phyloP scores from a whole-genome alignment of 1,140 invertebrate species.

The Amphibalanus amphitrite region DNA sequence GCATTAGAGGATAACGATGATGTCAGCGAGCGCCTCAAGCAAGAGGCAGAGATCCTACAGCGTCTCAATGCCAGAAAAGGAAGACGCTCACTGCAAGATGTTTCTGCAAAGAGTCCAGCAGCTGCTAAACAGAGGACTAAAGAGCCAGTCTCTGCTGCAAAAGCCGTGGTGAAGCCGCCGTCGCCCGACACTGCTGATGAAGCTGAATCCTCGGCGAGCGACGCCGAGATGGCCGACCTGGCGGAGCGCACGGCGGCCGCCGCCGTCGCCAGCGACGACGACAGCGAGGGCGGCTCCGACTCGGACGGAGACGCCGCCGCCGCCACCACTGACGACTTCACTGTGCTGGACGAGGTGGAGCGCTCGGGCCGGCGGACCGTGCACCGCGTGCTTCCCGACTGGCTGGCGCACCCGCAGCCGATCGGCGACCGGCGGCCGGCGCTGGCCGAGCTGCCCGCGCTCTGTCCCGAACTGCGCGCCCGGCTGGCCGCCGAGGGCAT shows the following conservation, averaged over 20 bases:
- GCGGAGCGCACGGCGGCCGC: not conserved
- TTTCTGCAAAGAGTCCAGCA: not conserved
- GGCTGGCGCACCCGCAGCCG: slow-evolving; percentile 61
- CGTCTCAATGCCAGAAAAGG: not conserved
- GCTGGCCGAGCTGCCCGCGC: slow-evolving; percentile 45
- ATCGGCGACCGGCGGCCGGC: slow-evolving; percentile 43
- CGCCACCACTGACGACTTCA: not conserved
- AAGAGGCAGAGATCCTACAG: not conserved
- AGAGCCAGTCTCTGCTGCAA: not conserved
- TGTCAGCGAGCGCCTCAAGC: not conserved
- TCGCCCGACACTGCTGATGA: not conserved
- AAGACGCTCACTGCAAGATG: not conserved
- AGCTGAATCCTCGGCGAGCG: not conserved
- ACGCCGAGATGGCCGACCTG: not conserved
- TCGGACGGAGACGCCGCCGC: too few species aligned
- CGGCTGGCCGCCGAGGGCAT: slow-evolving; percentile 50
- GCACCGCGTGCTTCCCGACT: slow-evolving; percentile 58
- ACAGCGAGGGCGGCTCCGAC: not conserved
- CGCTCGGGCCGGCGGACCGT: slow-evolving; percentile 24
- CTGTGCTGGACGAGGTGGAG: not conserved
- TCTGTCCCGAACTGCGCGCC: slow-evolving; percentile 39
- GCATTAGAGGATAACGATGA: not conserved
- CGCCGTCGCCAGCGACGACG: not conserved
- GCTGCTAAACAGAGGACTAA: not conserved
- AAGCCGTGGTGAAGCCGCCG: too few species aligned